Evolutionary conservation across 2,113 vertebrate species (phyloP).

Genomic region (Otolemur garnettii): DNA sequence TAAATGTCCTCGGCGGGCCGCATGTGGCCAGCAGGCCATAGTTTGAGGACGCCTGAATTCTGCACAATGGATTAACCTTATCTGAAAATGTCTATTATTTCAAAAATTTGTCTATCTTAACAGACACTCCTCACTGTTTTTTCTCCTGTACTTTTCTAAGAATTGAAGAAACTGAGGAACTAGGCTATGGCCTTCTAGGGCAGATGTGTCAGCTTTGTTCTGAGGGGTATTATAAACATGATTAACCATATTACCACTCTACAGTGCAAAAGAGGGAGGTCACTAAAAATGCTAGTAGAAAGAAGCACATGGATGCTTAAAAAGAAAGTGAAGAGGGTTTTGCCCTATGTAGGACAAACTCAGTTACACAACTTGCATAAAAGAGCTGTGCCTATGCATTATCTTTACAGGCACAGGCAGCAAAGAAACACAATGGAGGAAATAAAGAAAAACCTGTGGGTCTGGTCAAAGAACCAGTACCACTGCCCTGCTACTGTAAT

Average conservation of each 20-base stretch:
- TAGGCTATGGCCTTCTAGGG: neutral
- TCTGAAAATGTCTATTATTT: conserved; percentile 45
- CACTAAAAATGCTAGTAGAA: conserved; percentile 20
- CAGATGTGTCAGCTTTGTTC: neutral
- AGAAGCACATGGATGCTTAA: neutral
- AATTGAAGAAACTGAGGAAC: neutral
- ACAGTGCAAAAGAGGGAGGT: neutral
- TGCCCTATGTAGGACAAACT: neutral
- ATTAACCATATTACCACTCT: neutral
- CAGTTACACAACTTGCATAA: neutral
- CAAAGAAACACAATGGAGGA: neutral
- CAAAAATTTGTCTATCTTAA: conserved; percentile 25
- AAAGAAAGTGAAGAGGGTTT: conserved; percentile 21
- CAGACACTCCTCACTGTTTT: neutral
- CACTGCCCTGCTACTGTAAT: neutral
- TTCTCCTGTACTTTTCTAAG: neutral
- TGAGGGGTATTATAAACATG: neutral
- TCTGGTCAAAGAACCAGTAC: neutral
- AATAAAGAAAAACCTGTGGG: neutral
- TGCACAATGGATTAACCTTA: neutral
- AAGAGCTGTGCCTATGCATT: neutral
- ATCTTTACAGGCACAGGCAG: neutral
- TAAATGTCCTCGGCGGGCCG: no score
- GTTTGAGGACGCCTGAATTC: neutral
- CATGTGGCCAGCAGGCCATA: no score